These are phyloP conservation scores for Anhinga anhinga DNA, from an alignment of 2,113 vertebrate genomes.

Conservation along the genomic window DNA sequence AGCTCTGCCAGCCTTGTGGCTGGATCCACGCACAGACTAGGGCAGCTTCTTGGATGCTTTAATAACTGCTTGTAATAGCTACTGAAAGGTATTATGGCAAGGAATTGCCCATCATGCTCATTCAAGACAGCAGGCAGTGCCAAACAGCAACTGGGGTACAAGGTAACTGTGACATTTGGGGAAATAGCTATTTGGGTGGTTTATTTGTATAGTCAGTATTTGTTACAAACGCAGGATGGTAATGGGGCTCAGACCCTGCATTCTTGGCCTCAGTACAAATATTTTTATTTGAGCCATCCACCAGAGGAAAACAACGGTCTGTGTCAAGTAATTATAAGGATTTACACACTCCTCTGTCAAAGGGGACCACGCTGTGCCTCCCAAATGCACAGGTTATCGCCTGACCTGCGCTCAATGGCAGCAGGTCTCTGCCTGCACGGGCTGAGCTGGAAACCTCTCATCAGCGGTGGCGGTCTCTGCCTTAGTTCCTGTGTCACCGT, in stretches of 20 bases:
- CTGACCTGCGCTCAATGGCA: background rate
- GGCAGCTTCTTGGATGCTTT: accelerated
- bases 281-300: background rate
- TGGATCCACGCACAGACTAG: background rate
- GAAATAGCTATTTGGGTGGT: background rate
- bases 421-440: background rate
- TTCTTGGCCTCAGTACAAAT: background rate
- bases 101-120: background rate
- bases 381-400: background rate
- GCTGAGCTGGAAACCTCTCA: background rate
- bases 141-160: accelerated
- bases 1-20: background rate
- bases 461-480: background rate
- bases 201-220: background rate
- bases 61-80: background rate
- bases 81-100: background rate
- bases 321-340: background rate
- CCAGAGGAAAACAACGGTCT: background rate
- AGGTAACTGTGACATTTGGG: background rate
- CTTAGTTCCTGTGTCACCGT: background rate
- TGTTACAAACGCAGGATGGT: background rate
- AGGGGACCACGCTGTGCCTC: background rate
- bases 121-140: background rate
- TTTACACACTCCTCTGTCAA: background rate
- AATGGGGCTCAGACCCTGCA: background rate